Evolutionary conservation across 2,888 invertebrate species (phyloP).

Genomic region (Epirrhoe alternata): DNA sequence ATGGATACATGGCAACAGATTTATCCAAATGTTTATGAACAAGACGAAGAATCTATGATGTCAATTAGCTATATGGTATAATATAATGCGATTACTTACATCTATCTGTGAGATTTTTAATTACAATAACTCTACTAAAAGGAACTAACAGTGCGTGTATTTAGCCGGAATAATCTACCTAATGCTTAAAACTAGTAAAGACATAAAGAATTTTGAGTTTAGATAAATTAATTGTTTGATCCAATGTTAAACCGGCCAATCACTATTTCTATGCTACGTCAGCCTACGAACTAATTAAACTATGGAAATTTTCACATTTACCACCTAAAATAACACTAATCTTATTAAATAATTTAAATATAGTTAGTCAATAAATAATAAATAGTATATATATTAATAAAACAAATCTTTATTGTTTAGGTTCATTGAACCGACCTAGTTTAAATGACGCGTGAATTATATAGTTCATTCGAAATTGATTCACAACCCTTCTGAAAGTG

Average conservation of each 20-base stretch:
- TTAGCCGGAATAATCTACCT: slow-evolving; percentile 63
- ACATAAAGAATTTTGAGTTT: slow-evolving; percentile 30
- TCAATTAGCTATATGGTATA: background rate
- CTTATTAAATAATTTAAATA: slow-evolving; percentile 62
- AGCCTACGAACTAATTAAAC: slow-evolving; percentile 54
- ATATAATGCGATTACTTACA: slow-evolving; percentile 28
- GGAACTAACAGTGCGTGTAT: slow-evolving; percentile 80
- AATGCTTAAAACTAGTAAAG: slow-evolving; percentile 62
- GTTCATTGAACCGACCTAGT: slow-evolving; percentile 39
- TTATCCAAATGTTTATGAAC: background rate
- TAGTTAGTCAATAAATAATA: slow-evolving; percentile 81
- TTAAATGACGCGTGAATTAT: slow-evolving; percentile 20
- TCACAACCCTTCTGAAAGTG: slow-evolving; percentile 2
- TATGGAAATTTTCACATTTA: slow-evolving; percentile 77
- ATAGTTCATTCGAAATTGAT: slow-evolving; percentile 10
- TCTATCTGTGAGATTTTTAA: slow-evolving; percentile 32
- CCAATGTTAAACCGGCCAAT: slow-evolving; percentile 46
- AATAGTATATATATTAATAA: slow-evolving; percentile 82
- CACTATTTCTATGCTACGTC: slow-evolving; percentile 43
- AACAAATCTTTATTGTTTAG: slow-evolving; percentile 42
- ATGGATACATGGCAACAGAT: background rate
- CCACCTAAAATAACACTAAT: slow-evolving; percentile 50
- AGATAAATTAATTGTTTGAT: slow-evolving; percentile 10
- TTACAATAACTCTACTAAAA: slow-evolving; percentile 62
- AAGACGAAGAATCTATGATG: background rate